A percentile compares a stretch with the other conserved stretches of the same genome.
phyloP scores from a whole-genome alignment of 2,113 vertebrate species.

The Archocentrus centrarchus region DNA sequence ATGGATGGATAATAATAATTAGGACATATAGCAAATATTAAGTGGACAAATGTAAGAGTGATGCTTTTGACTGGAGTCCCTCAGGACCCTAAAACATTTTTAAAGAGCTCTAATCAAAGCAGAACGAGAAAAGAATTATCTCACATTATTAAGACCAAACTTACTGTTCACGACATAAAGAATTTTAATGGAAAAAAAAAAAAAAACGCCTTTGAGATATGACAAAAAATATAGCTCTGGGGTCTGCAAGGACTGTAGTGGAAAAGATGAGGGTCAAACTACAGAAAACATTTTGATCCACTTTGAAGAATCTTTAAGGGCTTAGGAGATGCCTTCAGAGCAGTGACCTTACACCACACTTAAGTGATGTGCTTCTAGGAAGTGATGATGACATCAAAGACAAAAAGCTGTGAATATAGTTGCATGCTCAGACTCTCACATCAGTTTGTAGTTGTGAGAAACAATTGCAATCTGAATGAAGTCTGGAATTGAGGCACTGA shows the following conservation, averaged over 20 bases:
- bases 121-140: neutral
- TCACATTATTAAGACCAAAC: neutral
- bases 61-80: neutral
- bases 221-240: neutral
- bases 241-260: neutral
- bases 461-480: neutral
- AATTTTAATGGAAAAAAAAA: neutral
- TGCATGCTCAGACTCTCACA: neutral
- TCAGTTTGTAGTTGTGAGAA: neutral
- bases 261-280: neutral
- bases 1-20: too few species aligned
- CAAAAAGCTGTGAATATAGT: neutral
- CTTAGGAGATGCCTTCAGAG: neutral
- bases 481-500: neutral
- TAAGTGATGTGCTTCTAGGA: neutral
- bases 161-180: neutral
- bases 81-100: neutral
- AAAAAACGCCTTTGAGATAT: neutral
- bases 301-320: neutral
- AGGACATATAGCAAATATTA: neutral
- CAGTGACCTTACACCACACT: neutral
- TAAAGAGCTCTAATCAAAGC: neutral
- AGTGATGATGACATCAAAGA: neutral
- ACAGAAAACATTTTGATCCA: neutral
- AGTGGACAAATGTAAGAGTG: neutral